Conservation (phyloP, 2,113 vertebrate species). For the Equus przewalskii region DNA sequence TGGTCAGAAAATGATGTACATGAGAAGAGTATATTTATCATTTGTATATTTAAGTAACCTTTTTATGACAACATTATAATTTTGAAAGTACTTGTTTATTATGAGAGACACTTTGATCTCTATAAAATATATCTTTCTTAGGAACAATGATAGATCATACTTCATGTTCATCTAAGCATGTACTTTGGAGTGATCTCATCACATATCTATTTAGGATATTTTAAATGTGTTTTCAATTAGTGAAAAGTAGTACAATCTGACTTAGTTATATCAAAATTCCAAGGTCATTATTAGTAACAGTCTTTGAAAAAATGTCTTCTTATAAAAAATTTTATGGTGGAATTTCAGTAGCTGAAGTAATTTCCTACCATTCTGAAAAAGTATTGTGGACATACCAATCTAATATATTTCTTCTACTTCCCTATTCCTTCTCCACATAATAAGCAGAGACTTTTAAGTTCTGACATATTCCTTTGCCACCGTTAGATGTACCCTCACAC, state of each 20-base stretch:
- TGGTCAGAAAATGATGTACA: no score
- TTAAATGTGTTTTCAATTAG: background rate
- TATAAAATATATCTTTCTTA: no score
- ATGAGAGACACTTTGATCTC: no score
- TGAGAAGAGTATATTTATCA: no score
- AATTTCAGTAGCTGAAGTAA: background rate
- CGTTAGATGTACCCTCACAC: background rate
- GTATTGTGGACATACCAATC: background rate
- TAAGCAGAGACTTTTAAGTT: background rate
- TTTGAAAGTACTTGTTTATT: no score
- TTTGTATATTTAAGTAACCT: no score
- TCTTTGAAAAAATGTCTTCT: background rate
- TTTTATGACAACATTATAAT: no score
- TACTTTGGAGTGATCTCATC: no score
- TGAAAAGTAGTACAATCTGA: background rate
- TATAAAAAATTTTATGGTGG: background rate
- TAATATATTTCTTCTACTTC: background rate
- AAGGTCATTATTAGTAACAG: no score
- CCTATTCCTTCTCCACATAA: background rate
- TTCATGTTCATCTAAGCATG: no score
- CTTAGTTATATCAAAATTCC: background rate
- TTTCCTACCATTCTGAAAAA: background rate
- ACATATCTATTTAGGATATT: no score
- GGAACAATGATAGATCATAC: no score
- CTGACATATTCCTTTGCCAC: background rate